phyloP scores from a whole-genome alignment of 2,888 invertebrate genomes.

The Eilema depressum region DNA sequence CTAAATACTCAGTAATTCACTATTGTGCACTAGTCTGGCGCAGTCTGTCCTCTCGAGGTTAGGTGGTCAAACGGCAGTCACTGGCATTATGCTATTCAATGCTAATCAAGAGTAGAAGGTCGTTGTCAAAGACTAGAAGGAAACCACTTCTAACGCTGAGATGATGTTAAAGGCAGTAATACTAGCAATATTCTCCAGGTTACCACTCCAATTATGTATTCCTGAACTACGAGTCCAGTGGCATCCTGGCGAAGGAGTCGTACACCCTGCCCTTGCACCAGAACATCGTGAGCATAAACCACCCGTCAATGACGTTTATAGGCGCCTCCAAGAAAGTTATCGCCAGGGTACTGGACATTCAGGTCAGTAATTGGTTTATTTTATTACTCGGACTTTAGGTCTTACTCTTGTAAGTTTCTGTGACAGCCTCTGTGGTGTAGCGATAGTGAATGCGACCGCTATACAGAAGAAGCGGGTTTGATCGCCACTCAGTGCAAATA shows the following conservation, averaged over 20 bases:
- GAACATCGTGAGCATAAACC: conserved; percentile 92
- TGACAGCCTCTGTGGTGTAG: too few species aligned
- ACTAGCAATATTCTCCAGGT: conserved; percentile 74
- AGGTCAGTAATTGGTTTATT: conserved; percentile 82
- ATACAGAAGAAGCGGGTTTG: too few species aligned
- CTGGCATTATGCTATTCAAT: too few species aligned
- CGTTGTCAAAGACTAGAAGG: too few species aligned
- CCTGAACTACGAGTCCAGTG: conserved; percentile 87
- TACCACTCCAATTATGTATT: conserved; percentile 91
- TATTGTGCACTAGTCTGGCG: too few species aligned
- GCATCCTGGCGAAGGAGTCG: conserved; percentile 86
- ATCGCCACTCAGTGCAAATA: too few species aligned
- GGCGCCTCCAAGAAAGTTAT: conserved; percentile 91
- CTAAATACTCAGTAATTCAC: too few species aligned
- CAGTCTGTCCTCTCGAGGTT: background rate
- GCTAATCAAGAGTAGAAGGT: too few species aligned
- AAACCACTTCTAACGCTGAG: background rate
- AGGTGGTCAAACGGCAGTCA: background rate
- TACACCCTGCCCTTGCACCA: conserved; percentile 91
- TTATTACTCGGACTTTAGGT: too few species aligned
- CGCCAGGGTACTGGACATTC: conserved; percentile 89
- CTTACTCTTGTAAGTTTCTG: too few species aligned
- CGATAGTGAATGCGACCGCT: too few species aligned
- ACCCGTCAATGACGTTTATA: conserved; percentile 91
- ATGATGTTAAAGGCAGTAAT: background rate